These are phyloP conservation scores for Schlechtendalia chinensis DNA, from an alignment of 1,140 invertebrate species.

Conservation along the genomic window DNA sequence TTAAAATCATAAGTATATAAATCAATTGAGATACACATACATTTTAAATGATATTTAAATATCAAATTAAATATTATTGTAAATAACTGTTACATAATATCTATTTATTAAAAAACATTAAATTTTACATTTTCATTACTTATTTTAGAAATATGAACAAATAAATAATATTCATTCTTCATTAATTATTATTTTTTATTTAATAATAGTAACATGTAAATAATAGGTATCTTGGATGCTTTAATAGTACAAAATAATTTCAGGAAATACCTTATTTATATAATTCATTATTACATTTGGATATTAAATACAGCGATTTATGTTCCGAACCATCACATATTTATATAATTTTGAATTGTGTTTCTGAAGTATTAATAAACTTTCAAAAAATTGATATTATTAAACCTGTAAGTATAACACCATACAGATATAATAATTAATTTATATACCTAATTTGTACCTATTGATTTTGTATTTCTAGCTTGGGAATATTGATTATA, in stretches of 20 bases:
- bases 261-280: not conserved
- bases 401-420: not conserved
- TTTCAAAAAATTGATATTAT: not conserved
- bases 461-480: not conserved
- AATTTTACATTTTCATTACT: no score
- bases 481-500: not conserved
- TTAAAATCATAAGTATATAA: no score
- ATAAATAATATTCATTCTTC: no score
- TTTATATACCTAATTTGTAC: no score
- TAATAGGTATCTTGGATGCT: not conserved
- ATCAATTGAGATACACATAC: no score
- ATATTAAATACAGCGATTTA: not conserved
- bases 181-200: not conserved
- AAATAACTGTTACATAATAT: no score
- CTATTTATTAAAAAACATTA: no score
- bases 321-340: not conserved
- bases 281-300: not conserved
- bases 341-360: not conserved
- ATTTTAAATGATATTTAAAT: no score
- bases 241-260: not conserved
- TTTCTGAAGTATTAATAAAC: not conserved
- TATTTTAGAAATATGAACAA: no score
- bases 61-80: no score
- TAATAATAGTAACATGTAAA: not conserved
- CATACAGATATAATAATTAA: no score